Evolutionary conservation across 2,113 vertebrate genomes (phyloP).

Genomic region (Protobothrops flavoviridis): DNA sequence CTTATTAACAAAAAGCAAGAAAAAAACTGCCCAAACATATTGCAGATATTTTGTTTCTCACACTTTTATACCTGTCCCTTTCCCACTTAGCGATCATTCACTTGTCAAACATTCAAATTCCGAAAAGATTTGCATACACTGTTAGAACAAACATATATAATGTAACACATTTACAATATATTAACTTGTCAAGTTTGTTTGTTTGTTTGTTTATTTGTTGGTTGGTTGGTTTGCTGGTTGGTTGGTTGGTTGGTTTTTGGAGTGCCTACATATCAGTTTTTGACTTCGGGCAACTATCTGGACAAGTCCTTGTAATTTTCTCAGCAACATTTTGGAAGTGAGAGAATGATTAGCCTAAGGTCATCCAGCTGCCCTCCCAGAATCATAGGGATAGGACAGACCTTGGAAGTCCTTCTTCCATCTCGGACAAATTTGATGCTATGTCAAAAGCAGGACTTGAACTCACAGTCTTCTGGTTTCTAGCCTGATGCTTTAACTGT

Average conservation of each 20-base stretch:
- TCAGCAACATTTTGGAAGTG: not conserved
- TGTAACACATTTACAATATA: not conserved
- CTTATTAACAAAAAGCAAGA: conserved; percentile 31
- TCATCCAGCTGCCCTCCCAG: not conserved
- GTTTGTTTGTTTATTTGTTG: not conserved
- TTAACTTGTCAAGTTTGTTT: not conserved
- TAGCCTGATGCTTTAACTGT: not conserved
- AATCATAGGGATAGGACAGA: not conserved
- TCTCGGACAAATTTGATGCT: no score
- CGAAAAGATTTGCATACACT: not conserved
- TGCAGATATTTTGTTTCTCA: conserved; percentile 43
- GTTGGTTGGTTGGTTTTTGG: not conserved
- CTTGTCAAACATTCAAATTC: not conserved
- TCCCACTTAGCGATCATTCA: not conserved
- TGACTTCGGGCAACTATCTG: not conserved
- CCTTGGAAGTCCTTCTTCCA: not conserved
- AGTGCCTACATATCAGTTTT: not conserved
- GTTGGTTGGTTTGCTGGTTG: not conserved
- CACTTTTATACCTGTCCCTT: not conserved
- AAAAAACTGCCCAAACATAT: conserved; percentile 32
- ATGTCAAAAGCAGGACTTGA: not conserved
- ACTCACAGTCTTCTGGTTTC: not conserved
- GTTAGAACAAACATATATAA: not conserved
- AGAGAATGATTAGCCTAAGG: not conserved
- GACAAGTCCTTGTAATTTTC: not conserved